Conservation (phyloP, 1,140 invertebrate species). For the Anastrepha ludens region DNA sequence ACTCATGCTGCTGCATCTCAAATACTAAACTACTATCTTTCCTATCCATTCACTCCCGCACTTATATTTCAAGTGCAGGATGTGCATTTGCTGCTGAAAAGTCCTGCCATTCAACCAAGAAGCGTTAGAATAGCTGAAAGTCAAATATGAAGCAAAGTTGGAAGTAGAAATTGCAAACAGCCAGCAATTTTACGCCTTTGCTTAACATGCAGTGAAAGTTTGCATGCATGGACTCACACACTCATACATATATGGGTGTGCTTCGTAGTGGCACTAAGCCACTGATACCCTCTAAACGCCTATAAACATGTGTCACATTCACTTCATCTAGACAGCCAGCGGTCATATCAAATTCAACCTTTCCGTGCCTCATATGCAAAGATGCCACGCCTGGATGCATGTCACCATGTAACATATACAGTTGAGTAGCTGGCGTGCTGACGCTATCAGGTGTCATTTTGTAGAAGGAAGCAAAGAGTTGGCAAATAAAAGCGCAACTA, state of each 20-base stretch:
- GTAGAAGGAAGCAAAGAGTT: background rate
- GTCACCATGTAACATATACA: background rate
- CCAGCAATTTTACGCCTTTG: conserved; percentile 32
- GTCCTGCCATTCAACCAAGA: background rate
- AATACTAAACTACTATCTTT: background rate
- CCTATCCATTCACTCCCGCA: background rate
- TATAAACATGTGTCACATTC: conserved; percentile 13
- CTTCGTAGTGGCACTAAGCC: background rate
- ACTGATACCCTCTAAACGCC: background rate
- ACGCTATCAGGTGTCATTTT: background rate
- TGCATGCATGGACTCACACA: background rate
- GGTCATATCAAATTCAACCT: conserved; percentile 26
- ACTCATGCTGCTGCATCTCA: background rate
- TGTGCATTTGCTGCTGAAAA: conserved; percentile 43
- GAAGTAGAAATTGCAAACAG: conserved; percentile 19
- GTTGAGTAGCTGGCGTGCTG: background rate
- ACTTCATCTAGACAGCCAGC: background rate
- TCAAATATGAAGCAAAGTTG: background rate
- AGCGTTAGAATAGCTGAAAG: conserved; percentile 5
- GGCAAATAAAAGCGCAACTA: background rate
- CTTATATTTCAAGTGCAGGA: conserved; percentile 26
- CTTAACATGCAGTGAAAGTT: background rate
- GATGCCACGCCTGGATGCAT: background rate
- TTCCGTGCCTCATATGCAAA: conserved; percentile 10
- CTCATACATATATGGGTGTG: background rate